Base-by-base conservation (phyloP, 2,888 invertebrate species). In the Plagiodera versicolora region DNA sequence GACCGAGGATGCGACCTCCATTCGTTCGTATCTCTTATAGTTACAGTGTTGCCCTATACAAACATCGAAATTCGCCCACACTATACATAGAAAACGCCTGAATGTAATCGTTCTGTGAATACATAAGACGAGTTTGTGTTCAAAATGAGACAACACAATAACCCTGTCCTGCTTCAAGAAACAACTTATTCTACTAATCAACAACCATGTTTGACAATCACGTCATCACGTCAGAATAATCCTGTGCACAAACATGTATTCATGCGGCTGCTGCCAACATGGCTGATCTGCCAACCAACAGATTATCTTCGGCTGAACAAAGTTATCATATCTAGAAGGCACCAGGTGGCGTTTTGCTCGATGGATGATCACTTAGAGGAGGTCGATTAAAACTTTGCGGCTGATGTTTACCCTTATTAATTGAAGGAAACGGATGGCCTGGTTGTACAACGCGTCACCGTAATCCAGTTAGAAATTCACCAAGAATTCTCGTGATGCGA, bases 261-360 rank as follows among this genome's bases (percentile, higher is more conserved):
- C 8, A 6, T 28, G 8, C 4, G 8, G 8, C 11, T 6, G 32
- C 32, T 32, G 32, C 11, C 11, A 11, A 11, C 32, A 32, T 10
- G 10, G 11, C 32, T 32, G 32, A 39, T 14, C n/a, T n/a, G n/a
- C n/a, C n/a, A n/a, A n/a, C n/a, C 39, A 39, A 11, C 3, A 39
- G 39, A 39, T 39, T 39, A 39, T 39, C 39, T 39, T 14, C 39
- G 11, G 14, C 39, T 14, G 39, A 39, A 39, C 39, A 39, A 14
- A 39, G 39, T 39, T 11, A 39, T 39, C 39, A 3, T n/a, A 10
- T 32, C 32, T 32, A 10, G 32, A 32, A 50, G 65, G 63, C 62
- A 61, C 64, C 67, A 67, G 67, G 67, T 67, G 67, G 63, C 63
- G 52, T 48, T 55, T 47, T 32, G 35, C 56, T 20, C 54, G 53